Evolutionary conservation across 2,113 vertebrate species (phyloP), one percentile per base, ranked within the genome.

Genomic region (Rhagologus leucostigma): DNA sequence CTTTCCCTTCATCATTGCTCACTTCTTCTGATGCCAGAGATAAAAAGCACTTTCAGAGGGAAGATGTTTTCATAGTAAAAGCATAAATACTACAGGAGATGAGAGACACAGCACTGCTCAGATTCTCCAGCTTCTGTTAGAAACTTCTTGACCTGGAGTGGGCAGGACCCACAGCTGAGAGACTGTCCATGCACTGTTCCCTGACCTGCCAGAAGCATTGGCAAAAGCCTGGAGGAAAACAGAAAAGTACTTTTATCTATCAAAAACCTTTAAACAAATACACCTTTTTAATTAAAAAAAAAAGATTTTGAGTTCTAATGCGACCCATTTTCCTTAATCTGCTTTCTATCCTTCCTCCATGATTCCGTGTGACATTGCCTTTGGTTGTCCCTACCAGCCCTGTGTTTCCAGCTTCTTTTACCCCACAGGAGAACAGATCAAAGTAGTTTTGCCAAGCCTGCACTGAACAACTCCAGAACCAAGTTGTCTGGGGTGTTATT

Each of bases 1-100:
- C 81, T 87, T 86, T 73, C 55, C 68, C 93, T 94, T 95, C 79
- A 84, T 95, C 83, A 87, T 42, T 46, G 76, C 85, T 90, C 57
- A 19, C 79, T 87, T 80, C 76, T 95, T 92, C 81, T 94, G 93
- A 96, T 95, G 81, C 22, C 41, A 65, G 37, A 91, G 93, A 95
- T 77, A 15, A 96, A 93, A 68, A 41, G 73, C 62, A 27, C 30
- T 89, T 96, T 90, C 42, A 94, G 91, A 71, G 50, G 18, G 27
- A 80, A 89, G 90, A 53, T 88, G 65, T 80, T 95, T 95, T 93
- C 55, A n/a, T 65, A 74, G 79, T 73, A 53, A 76, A 78, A 84
- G 46, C 47, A 67, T 24, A 91, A 95, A 89, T 91, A 70, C 78
- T 81, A 13, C 22, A 64, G 75, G 69, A 86, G 86, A 67, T 82